Percentiles rank a stretch among this genome's conserved stretches.
Evolutionary conservation across 2,113 vertebrate genomes (phyloP).

Genomic region (zebrafish (Danio rerio)): GRCz12tu NC_133186.1:1616001-1616500

Average conservation of each 20-base stretch:
- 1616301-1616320: slow-evolving; percentile 94
- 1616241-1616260: slow-evolving; percentile 93
- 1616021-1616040: slow-evolving; percentile 95
- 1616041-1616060: slow-evolving; percentile 91
- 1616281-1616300: slow-evolving; percentile 98
- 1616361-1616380: too few relatives aligned
- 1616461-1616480: too few relatives aligned
- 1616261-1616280: slow-evolving; percentile 96
- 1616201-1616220: slow-evolving; percentile 35
- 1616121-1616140: slow-evolving; percentile 90
- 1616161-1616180: background rate
- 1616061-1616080: slow-evolving; percentile 89
- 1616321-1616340: background rate
- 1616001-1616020: slow-evolving; percentile 79
- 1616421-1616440: too few relatives aligned
- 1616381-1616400: too few relatives aligned
- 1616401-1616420: too few relatives aligned
- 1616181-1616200: background rate
- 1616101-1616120: slow-evolving; percentile 91
- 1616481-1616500: too few relatives aligned
- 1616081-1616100: slow-evolving; percentile 97
- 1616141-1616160: slow-evolving; percentile 66
- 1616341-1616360: too few relatives aligned
- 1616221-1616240: slow-evolving; percentile 76
- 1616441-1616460: too few relatives aligned